Percentiles rank a stretch among this genome's conserved stretches.
Conservation (phyloP, 92 coral and sea anemone genomes). For the Porites cylindrica region DNA sequence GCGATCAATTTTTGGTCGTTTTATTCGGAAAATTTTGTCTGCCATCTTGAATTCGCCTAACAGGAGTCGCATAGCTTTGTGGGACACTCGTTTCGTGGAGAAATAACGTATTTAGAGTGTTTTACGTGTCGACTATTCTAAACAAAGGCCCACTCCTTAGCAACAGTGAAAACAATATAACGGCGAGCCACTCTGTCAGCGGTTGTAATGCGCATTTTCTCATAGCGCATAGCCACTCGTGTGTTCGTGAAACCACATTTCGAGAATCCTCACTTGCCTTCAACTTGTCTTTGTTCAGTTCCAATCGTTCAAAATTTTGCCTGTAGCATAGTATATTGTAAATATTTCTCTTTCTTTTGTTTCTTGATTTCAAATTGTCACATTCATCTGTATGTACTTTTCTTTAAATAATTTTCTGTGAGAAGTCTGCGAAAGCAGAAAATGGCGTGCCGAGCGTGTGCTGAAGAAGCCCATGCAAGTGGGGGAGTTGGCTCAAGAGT, state of each 20-base stretch:
- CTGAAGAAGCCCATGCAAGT: neutral
- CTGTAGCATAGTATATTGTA: neutral
- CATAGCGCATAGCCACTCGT: neutral
- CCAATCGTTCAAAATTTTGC: neutral
- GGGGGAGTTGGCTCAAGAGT: neutral
- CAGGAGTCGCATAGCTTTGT: neutral
- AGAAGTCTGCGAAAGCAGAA: neutral
- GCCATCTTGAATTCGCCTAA: neutral
- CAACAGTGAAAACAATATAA: neutral
- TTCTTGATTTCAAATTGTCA: neutral
- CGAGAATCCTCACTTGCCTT: neutral
- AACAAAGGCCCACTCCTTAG: neutral
- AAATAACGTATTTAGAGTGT: neutral
- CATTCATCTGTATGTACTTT: neutral
- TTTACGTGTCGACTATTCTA: neutral
- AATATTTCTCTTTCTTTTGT: neutral
- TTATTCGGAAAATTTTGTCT: neutral
- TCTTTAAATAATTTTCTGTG: neutral
- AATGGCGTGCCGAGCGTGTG: neutral
- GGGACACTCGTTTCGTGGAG: neutral
- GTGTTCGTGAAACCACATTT: neutral
- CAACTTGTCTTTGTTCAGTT: neutral
- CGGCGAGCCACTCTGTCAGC: neutral
- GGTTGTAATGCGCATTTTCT: neutral
- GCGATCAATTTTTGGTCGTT: neutral